Conservation (phyloP, 1,140 invertebrate species). For the Antheraea mylitta region DNA sequence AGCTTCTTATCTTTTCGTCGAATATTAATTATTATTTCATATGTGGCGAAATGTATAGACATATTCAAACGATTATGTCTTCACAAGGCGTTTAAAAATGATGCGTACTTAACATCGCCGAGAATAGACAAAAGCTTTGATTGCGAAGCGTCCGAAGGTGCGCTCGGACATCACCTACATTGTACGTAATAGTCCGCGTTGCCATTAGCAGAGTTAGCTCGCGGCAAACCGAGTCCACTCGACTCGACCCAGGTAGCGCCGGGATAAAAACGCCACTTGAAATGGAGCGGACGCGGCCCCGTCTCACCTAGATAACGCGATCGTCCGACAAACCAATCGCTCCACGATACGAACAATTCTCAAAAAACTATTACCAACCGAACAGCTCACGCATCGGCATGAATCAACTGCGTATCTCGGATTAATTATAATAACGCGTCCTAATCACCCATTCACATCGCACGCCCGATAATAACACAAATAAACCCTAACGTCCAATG, state of each 20-base stretch:
- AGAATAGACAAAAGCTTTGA: conserved; percentile 27
- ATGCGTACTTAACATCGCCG: neutral
- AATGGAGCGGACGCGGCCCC: conserved; percentile 60
- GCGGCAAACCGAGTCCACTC: conserved; percentile 39
- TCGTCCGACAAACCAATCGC: conserved; percentile 33
- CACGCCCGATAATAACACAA: conserved; percentile 67
- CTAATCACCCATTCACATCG: conserved; percentile 62
- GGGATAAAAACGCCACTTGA: conserved; percentile 75
- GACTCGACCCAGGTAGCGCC: conserved; percentile 61
- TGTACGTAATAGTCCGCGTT: conserved; percentile 24
- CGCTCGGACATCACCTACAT: conserved; percentile 32
- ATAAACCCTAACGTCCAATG: conserved; percentile 60
- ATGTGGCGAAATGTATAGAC: conserved; percentile 25
- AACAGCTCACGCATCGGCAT: conserved; percentile 21
- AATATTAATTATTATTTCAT: conserved; percentile 26
- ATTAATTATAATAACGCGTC: conserved; percentile 32
- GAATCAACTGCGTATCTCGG: conserved; percentile 42
- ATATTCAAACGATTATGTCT: neutral
- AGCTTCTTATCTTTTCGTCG: conserved; percentile 36
- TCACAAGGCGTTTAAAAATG: conserved; percentile 24
- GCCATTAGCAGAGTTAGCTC: conserved; percentile 55
- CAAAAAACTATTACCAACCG: conserved; percentile 21
- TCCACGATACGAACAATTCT: conserved; percentile 18
- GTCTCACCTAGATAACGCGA: conserved; percentile 70
- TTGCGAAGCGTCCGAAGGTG: conserved; percentile 35